Conservation (phyloP, 2,113 vertebrate species). For the Fukomys damarensis region DNA sequence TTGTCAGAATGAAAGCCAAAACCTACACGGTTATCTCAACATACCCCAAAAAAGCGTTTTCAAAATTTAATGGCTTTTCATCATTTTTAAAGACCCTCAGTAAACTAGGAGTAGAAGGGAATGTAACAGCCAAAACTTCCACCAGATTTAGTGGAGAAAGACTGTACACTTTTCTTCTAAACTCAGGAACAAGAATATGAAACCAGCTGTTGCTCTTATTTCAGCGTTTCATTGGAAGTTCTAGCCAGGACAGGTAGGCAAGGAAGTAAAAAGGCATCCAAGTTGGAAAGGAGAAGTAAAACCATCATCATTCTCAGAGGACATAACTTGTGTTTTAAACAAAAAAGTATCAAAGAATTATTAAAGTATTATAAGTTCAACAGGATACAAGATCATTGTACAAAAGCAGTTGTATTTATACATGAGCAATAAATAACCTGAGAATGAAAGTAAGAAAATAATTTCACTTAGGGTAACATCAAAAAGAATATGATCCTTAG, state of each 20-base stretch:
- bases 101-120: neutral
- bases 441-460: neutral
- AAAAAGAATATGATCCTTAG: conserved; percentile 4
- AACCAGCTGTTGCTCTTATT: neutral
- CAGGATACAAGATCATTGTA: neutral
- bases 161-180: neutral
- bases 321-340: neutral
- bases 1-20: neutral
- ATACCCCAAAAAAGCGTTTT: neutral
- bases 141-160: neutral
- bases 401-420: neutral
- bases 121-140: neutral
- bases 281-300: neutral
- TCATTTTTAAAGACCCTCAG: neutral
- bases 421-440: neutral
- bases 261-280: neutral
- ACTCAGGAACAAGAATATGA: neutral
- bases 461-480: neutral
- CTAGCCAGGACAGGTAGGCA: neutral
- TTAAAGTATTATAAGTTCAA: neutral
- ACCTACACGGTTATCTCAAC: neutral
- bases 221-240: neutral
- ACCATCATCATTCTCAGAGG: neutral
- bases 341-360: too few relatives aligned
- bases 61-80: neutral